Conservation (phyloP, 1,140 invertebrate genomes). For the Drosophila sucinea region DNA sequence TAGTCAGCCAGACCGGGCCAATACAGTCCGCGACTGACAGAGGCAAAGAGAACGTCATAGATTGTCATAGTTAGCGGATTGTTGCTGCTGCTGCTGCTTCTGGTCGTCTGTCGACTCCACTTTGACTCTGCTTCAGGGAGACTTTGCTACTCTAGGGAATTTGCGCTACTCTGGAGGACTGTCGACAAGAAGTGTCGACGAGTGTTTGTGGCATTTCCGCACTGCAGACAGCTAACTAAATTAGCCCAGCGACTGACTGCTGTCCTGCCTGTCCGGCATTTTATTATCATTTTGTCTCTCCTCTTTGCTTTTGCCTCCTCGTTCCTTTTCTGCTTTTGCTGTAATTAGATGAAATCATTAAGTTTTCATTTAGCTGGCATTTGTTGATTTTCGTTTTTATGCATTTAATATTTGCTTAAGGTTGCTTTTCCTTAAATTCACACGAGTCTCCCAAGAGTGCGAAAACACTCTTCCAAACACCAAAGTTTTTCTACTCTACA, state of each 20-base stretch:
- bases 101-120: conserved; percentile 31
- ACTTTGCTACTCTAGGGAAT: conserved; percentile 11
- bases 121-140: conserved; percentile 15
- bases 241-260: conserved; percentile 48
- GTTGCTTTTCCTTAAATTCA: conserved; percentile 36
- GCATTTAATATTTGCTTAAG: conserved; percentile 58
- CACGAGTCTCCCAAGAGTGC: conserved; percentile 39
- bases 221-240: conserved; percentile 70
- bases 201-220: conserved; percentile 77
- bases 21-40: conserved; percentile 15
- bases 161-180: conserved; percentile 37
- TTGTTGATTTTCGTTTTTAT: conserved; percentile 74
- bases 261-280: conserved; percentile 10
- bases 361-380: conserved; percentile 69
- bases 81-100: conserved; percentile 37
- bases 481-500: neutral
- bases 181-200: conserved; percentile 46
- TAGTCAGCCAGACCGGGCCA: neutral
- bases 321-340: conserved; percentile 37
- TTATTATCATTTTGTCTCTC: neutral
- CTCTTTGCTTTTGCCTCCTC: neutral
- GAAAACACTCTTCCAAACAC: neutral
- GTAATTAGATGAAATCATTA: conserved; percentile 81
- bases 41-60: conserved; percentile 55
- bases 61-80: conserved; percentile 67